Percentiles rank a stretch among this genome's conserved stretches.
Conservation (phyloP, 2,113 vertebrate genomes). For the Calyptomena viridis region DNA sequence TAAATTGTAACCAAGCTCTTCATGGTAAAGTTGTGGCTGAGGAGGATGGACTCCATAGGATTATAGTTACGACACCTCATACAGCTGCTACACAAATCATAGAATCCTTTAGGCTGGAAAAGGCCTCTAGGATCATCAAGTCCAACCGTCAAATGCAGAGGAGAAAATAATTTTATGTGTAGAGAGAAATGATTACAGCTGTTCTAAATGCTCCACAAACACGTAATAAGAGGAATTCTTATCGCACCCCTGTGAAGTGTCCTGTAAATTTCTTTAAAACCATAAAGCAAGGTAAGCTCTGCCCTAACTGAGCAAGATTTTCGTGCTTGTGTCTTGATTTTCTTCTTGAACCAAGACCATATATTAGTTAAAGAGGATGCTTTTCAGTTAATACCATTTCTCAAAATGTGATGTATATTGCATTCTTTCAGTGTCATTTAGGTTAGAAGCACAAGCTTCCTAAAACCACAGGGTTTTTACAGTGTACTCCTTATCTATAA, state of each 20-base stretch:
- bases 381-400: not conserved
- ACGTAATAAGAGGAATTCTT: not conserved
- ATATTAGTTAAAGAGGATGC: not conserved
- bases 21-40: not conserved
- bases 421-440: not conserved
- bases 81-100: not conserved
- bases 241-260: not conserved
- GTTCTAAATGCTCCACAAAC: not conserved
- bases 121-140: not conserved
- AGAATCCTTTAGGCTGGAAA: not conserved
- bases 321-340: not conserved
- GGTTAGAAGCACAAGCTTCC: not conserved
- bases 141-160: not conserved
- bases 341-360: not conserved
- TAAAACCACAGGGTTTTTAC: not conserved
- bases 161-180: not conserved
- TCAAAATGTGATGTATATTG: not conserved
- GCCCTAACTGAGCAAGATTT: not conserved
- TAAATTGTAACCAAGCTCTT: not conserved
- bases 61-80: not conserved
- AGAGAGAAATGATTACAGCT: not conserved
- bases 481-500: slow-evolving; percentile 30
- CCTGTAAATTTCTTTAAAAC: not conserved
- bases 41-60: accelerated
- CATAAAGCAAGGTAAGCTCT: not conserved